These are phyloP conservation scores for Drosophila azteca DNA, from an alignment of 1,140 invertebrate species.

Conservation along the genomic window DNA sequence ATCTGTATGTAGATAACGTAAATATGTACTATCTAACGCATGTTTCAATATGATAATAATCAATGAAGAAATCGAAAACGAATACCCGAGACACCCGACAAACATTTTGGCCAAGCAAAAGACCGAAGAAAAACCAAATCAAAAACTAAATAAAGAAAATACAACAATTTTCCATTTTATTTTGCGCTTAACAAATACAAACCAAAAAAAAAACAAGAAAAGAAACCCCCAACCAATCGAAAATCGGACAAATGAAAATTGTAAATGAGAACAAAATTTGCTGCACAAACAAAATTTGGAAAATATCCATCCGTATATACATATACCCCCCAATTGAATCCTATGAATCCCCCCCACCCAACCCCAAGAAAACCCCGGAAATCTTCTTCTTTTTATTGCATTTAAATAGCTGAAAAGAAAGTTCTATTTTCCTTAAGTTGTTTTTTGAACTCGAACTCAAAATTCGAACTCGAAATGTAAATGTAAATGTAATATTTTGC, in stretches of 20 bases:
- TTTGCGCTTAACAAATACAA: slow-evolving; percentile 55
- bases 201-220: background rate
- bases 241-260: slow-evolving; percentile 35
- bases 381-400: slow-evolving; percentile 30
- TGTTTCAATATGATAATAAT: slow-evolving; percentile 9
- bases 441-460: slow-evolving; percentile 23
- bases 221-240: slow-evolving; percentile 31
- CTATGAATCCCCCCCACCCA: slow-evolving; percentile 3
- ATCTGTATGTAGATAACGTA: background rate
- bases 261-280: slow-evolving; percentile 52
- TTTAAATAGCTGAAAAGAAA: slow-evolving; percentile 25
- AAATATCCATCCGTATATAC: background rate
- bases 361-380: too few relatives aligned
- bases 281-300: slow-evolving; percentile 41
- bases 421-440: slow-evolving; percentile 9
- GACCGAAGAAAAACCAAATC: slow-evolving; percentile 17
- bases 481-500: slow-evolving; percentile 64
- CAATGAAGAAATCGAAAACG: slow-evolving; percentile 5
- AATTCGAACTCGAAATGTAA: slow-evolving; percentile 9
- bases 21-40: slow-evolving; percentile 9
- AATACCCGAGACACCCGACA: background rate
- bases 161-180: slow-evolving; percentile 26
- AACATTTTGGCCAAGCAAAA: slow-evolving; percentile 42
- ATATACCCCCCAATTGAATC: slow-evolving; percentile 8
- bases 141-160: slow-evolving; percentile 20